Evolutionary conservation across 2,113 vertebrate genomes (phyloP).

Genomic region (Heterochromis multidens): DNA sequence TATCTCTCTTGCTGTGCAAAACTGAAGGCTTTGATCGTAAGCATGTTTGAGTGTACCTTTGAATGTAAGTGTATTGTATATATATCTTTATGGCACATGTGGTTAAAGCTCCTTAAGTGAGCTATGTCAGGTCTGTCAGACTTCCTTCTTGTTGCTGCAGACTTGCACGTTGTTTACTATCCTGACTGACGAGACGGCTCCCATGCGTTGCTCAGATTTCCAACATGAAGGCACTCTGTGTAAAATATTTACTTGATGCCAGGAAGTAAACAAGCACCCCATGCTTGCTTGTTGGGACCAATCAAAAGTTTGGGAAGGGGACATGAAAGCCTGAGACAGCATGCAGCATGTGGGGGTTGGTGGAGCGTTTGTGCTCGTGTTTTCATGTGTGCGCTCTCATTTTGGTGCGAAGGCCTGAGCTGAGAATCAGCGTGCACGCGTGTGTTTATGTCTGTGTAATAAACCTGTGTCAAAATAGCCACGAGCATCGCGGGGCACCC

Average conservation of each 20-base stretch:
- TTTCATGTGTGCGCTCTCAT: neutral
- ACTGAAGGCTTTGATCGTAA: neutral
- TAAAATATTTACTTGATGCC: constrained; percentile 72
- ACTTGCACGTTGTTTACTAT: constrained; percentile 48
- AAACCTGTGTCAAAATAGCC: constrained; percentile 26
- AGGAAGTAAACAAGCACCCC: constrained; percentile 70
- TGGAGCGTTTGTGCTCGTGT: neutral
- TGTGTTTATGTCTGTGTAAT: neutral
- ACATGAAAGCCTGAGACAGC: constrained; percentile 61
- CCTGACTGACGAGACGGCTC: constrained; percentile 41
- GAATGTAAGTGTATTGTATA: neutral
- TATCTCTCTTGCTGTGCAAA: neutral
- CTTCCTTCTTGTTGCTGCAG: constrained; percentile 2
- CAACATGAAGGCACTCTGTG: constrained; percentile 45
- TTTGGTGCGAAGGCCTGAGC: neutral
- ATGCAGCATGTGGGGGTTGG: constrained; percentile 14
- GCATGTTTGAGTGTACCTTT: neutral
- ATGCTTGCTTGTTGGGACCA: constrained; percentile 64
- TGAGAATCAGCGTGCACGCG: neutral
- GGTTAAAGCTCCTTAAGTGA: neutral
- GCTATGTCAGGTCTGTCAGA: neutral
- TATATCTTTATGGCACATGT: neutral
- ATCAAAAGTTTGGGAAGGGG: constrained; percentile 55
- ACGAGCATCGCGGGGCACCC: neutral
- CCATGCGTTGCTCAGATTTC: constrained; percentile 33